Base-by-base conservation (phyloP, 1,140 invertebrate species). In the Zaprionus africanus region DNA sequence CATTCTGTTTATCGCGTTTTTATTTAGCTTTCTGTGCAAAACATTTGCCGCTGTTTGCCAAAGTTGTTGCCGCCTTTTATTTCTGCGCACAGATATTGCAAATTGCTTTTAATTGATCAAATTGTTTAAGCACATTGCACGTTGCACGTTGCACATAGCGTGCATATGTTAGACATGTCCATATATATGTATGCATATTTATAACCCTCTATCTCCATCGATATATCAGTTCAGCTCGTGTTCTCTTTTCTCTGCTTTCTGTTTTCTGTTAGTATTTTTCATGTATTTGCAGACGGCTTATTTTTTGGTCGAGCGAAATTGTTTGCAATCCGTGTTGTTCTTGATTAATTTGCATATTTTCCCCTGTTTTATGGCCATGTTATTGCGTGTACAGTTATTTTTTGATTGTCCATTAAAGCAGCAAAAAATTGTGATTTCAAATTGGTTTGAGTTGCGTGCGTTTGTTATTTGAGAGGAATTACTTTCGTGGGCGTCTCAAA, bases 81-180 rank as follows among this genome's bases (percentile, higher is more conserved):
- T 56, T 41, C 51, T 24, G 17, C 19, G 17, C 19, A 22, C 5
- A 51, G 60, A 62, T 82, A 66, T 67, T 59, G 58, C 4, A 82
- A 86, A 83, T 78, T 75, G 77, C 72, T 75, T 88, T 86, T 86
- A 86, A 86, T 86, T 86, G 83, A 87, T 87, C 58, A 80, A 82
- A 86, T 86, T 87, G 83, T 79, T 86, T 82, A 79, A 82, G 76
- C 71, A 77, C 38, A 74, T n/a, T 43, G 41, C 41, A 43, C 36
- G 13, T 38, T 38, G 36, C 36, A 38, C 41, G 3, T 12, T 19
- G n/a, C 22, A 51, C 34, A 60, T 75, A 64, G 49, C 43, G 64
- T 63, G 51, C 73, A 84, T 67, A 54, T 69, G 62, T 78, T 49
- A 72, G 17, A 28, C 61, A 26, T 57, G 60, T 34, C 9, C 51